phyloP scores from a whole-genome alignment of 2,888 invertebrate species.

The Lasioglossum calceatum region DNA sequence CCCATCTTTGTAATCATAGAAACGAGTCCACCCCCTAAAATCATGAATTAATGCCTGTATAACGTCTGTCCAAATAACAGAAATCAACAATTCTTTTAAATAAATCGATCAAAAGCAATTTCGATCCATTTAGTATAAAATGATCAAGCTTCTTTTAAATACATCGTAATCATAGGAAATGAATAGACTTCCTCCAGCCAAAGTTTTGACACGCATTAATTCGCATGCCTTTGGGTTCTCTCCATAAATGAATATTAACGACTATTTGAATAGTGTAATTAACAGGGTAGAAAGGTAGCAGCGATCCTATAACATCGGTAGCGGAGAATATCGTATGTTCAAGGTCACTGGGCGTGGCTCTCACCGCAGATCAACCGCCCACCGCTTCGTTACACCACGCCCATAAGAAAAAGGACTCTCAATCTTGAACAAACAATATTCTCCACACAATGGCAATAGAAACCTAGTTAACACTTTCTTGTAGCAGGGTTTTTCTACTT shows the following conservation, averaged over 20 bases:
- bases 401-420: background rate
- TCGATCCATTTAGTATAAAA: background rate
- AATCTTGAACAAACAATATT: background rate
- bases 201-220: background rate
- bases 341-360: background rate
- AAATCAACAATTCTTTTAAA: background rate
- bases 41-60: background rate
- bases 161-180: background rate
- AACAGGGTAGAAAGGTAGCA: conserved; percentile 12
- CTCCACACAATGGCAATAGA: background rate
- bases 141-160: background rate
- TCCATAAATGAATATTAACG: background rate
- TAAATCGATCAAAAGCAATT: background rate
- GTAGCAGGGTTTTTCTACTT: background rate
- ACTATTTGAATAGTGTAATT: conserved; percentile 1
- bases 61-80: background rate
- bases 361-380: background rate
- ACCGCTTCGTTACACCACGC: background rate
- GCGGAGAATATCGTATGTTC: background rate
- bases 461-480: background rate
- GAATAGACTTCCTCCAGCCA: background rate
- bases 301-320: background rate
- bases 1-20: too few relatives aligned
- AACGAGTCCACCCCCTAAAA: too few relatives aligned
- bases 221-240: background rate